Conservation (phyloP, 2,797 vertebrate genomes). For the Merluccius polli region DNA sequence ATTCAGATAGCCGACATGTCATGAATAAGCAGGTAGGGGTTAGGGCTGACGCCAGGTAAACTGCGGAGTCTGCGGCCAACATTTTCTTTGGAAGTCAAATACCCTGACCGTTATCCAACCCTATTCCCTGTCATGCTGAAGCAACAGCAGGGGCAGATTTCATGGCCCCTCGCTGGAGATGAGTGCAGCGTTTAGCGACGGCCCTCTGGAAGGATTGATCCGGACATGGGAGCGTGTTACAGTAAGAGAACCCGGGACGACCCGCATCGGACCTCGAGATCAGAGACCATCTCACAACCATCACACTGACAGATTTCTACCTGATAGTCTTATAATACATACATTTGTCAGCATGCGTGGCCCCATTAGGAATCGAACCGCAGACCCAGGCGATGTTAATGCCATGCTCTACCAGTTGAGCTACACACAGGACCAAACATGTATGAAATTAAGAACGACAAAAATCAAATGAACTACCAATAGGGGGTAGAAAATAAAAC, state of each 20-base stretch:
- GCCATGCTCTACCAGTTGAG: background rate
- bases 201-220: background rate
- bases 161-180: background rate
- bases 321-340: no score
- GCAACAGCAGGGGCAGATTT: background rate
- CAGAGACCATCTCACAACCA: background rate
- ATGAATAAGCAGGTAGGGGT: background rate
- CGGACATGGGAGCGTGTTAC: background rate
- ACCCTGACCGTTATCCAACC: background rate
- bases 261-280: background rate
- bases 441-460: no score
- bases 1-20: background rate
- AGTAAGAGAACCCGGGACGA: background rate
- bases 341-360: background rate
- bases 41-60: background rate
- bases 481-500: background rate
- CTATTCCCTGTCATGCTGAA: background rate
- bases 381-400: background rate
- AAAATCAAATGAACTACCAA: background rate
- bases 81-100: background rate
- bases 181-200: background rate
- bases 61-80: background rate
- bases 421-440: no score
- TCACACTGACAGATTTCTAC: background rate
- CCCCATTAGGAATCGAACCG: background rate